Evolutionary conservation across 2,888 invertebrate species (phyloP).

Genomic region (Drosophila setosimentum): DNA sequence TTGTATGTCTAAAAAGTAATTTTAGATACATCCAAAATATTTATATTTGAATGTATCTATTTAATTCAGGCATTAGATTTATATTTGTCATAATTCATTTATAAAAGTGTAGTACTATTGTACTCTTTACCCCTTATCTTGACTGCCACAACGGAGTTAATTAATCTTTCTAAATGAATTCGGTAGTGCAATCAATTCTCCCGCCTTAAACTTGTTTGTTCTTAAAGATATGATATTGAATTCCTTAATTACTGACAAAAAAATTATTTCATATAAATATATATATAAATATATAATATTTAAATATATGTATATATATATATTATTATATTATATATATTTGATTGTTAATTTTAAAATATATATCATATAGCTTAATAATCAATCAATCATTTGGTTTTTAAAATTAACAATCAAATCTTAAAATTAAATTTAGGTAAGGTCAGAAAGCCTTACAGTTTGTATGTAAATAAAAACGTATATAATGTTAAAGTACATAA

Average conservation of each 20-base stretch:
- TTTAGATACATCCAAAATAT: not conserved
- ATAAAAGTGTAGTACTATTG: not conserved
- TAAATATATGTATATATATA: too few relatives aligned
- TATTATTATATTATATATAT: too few relatives aligned
- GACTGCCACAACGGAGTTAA: not conserved
- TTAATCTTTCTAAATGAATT: not conserved
- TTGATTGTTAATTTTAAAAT: too few relatives aligned
- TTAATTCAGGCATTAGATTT: not conserved
- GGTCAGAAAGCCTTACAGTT: not conserved
- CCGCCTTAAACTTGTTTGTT: not conserved
- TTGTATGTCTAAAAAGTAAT: not conserved
- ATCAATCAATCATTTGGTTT: not conserved
- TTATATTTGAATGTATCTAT: not conserved
- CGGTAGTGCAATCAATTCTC: not conserved
- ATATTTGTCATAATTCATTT: not conserved
- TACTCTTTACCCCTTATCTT: not conserved
- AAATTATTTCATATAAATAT: too few relatives aligned
- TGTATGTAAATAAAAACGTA: not conserved
- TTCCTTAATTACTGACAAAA: not conserved
- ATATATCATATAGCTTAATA: not conserved
- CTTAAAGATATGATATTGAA: not conserved
- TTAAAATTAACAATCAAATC: not conserved
- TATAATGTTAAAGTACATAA: not conserved
- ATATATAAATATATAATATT: too few relatives aligned
- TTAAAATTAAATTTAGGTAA: not conserved